Conservation (phyloP, 2,797 vertebrate species). For the Falco biarmicus region DNA sequence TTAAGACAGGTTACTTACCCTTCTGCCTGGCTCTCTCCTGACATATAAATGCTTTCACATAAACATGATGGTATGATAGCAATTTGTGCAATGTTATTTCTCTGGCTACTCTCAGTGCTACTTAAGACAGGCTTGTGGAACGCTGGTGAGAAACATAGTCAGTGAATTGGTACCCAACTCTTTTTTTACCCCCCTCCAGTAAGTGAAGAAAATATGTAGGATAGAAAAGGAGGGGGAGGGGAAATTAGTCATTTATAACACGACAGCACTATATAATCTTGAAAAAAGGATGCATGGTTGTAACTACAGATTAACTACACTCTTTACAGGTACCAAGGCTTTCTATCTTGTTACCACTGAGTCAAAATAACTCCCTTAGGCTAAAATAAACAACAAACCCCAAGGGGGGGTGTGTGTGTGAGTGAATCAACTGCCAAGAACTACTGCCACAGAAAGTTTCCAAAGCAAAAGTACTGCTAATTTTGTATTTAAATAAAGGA, state of each 20-base stretch:
- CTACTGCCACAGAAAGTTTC: neutral
- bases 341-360: neutral
- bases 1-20: neutral
- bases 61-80: accelerated
- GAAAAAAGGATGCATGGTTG: neutral
- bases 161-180: neutral
- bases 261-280: neutral
- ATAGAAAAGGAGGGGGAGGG: neutral
- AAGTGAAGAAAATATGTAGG: neutral
- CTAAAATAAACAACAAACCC: neutral
- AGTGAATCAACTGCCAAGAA: neutral
- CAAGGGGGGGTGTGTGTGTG: neutral
- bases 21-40: neutral
- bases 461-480: neutral
- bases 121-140: neutral
- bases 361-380: neutral
- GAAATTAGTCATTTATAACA: neutral
- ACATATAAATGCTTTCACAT: neutral
- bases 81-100: neutral
- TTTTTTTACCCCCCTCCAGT: neutral
- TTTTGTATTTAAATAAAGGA: neutral
- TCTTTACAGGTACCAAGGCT: neutral
- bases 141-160: neutral
- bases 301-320: neutral
- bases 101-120: neutral